phyloP scores from a whole-genome alignment of 2,888 invertebrate genomes.

The Eupithecia dodoneata region DNA sequence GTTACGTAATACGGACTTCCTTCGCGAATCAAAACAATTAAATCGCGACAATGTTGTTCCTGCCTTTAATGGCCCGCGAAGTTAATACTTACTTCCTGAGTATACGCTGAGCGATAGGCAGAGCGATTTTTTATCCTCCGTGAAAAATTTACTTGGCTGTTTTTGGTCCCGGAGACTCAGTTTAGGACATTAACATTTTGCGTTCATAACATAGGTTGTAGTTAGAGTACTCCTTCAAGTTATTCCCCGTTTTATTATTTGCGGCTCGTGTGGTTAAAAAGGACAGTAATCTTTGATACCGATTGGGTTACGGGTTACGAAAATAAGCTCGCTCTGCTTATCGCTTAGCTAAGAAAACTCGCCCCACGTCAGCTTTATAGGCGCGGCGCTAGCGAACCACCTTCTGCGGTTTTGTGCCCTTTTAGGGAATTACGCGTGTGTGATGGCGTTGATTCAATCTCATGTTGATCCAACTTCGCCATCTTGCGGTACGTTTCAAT shows the following conservation, averaged over 20 bases:
- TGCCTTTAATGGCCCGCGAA: slow-evolving; percentile 30
- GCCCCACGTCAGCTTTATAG: slow-evolving; percentile 8
- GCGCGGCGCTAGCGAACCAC: slow-evolving; percentile 23
- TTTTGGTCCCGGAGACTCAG: background rate
- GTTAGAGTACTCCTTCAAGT: too few species aligned
- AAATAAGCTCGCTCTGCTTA: slow-evolving; percentile 8
- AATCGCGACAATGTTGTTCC: slow-evolving; percentile 34
- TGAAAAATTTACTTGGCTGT: background rate
- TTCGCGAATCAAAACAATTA: slow-evolving; percentile 34
- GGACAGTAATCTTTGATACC: background rate
- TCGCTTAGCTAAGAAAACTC: slow-evolving; percentile 15
- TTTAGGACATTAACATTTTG: background rate
- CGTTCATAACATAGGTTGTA: background rate
- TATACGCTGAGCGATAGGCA: slow-evolving; percentile 13
- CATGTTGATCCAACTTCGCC: slow-evolving; percentile 1
- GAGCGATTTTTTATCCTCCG: background rate
- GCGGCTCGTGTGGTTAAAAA: too few species aligned
- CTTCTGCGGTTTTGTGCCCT: slow-evolving; percentile 28
- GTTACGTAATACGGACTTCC: slow-evolving; percentile 15
- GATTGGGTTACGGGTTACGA: background rate
- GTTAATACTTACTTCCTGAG: slow-evolving; percentile 2
- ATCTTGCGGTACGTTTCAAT: slow-evolving; percentile 7
- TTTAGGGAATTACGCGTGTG: slow-evolving; percentile 15
- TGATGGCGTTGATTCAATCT: slow-evolving; percentile 11
- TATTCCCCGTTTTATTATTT: too few species aligned